phyloP scores from a whole-genome alignment of 2,797 vertebrate genomes.

The Takifugu ocellatus region DNA sequence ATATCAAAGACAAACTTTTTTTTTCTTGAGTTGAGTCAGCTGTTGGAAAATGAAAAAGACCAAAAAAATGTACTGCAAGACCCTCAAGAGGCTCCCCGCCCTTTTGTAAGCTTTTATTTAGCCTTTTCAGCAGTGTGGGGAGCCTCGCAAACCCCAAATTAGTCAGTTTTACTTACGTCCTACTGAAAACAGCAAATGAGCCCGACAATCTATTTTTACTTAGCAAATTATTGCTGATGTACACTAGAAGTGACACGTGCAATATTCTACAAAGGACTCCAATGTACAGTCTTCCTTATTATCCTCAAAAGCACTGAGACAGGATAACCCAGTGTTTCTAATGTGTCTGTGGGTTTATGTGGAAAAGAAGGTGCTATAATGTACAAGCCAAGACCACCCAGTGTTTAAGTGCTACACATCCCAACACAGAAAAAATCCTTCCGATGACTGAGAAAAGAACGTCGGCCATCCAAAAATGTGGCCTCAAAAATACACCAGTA shows the following conservation, averaged over 20 bases:
- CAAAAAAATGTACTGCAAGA: slow-evolving; percentile 52
- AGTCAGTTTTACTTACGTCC: slow-evolving; percentile 27
- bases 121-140: slow-evolving; percentile 22
- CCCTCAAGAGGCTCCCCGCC: slow-evolving; percentile 38
- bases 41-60: slow-evolving; percentile 57
- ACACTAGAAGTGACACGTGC: not conserved
- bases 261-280: slow-evolving; percentile 1
- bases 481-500: too few relatives aligned
- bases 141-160: slow-evolving; percentile 39
- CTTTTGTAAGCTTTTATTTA: slow-evolving; percentile 46
- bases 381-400: slow-evolving; percentile 64
- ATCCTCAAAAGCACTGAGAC: slow-evolving; percentile 15
- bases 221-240: slow-evolving; percentile 10
- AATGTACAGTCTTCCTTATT: slow-evolving; percentile 3
- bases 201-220: not conserved
- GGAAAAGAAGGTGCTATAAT: slow-evolving; percentile 60
- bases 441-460: not conserved
- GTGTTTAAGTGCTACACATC: slow-evolving; percentile 46
- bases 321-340: slow-evolving; percentile 9
- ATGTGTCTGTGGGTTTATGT: slow-evolving; percentile 56
- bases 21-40: slow-evolving; percentile 28
- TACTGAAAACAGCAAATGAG: slow-evolving; percentile 21
- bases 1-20: slow-evolving; percentile 59
- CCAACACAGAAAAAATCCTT: slow-evolving; percentile 26
- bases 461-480: slow-evolving; percentile 4